Conservation (phyloP, 1,140 invertebrate species). For the Trialeurodes vaporariorum region DNA sequence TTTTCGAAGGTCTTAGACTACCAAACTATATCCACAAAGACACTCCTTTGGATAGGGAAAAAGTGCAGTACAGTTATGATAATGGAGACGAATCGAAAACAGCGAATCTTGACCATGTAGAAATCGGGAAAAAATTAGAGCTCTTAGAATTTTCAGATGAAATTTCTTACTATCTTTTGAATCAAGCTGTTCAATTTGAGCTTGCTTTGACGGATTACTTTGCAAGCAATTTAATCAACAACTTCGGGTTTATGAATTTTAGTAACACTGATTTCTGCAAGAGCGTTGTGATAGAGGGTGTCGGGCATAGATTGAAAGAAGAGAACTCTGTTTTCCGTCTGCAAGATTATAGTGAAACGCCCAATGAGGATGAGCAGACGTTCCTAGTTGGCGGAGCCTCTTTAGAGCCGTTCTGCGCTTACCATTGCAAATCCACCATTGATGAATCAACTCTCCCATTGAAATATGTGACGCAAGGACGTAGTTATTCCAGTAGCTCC, state of each 20-base stretch:
- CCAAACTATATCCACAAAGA: constrained; percentile 50
- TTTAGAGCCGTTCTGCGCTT: constrained; percentile 46
- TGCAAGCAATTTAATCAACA: constrained; percentile 35
- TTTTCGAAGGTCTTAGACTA: constrained; percentile 43
- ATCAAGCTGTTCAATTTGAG: constrained; percentile 51
- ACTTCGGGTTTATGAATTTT: constrained; percentile 39
- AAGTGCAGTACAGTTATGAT: constrained; percentile 34
- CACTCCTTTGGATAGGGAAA: constrained; percentile 38
- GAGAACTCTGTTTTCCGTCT: constrained; percentile 3
- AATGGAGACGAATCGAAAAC: constrained; percentile 30
- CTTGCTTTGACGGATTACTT: constrained; percentile 43
- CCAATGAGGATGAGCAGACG: constrained; percentile 34
- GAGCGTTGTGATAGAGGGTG: constrained; percentile 55
- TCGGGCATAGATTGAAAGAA: constrained; percentile 28
- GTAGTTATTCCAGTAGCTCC: constrained; percentile 22
- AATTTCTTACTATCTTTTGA: constrained; percentile 46
- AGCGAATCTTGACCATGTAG: constrained; percentile 38
- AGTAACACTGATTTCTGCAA: constrained; percentile 53
- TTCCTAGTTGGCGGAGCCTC: constrained; percentile 53
- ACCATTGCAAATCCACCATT: constrained; percentile 46
- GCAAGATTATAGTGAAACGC: constrained; percentile 25
- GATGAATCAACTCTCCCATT: constrained; percentile 43
- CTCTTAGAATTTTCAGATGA: constrained; percentile 46
- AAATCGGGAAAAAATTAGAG: constrained; percentile 39
- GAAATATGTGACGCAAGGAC: constrained; percentile 39